Conservation (phyloP, 2,797 vertebrate species). For the Vespertilio murinus region DNA sequence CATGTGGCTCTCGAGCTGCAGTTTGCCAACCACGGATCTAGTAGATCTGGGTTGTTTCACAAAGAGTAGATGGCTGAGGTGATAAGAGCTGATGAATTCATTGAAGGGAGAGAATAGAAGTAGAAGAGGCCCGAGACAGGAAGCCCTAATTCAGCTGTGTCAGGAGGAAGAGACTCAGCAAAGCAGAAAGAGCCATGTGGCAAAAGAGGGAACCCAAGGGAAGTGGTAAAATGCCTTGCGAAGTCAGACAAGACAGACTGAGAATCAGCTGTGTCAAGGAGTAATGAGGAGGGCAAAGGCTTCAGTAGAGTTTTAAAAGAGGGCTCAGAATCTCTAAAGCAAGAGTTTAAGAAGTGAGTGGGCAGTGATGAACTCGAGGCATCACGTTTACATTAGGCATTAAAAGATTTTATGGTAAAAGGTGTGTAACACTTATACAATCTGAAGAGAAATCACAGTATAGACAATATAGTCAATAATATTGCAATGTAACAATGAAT, state of each 20-base stretch:
- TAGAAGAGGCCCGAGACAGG: background rate
- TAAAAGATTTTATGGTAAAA: background rate
- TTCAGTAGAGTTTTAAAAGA: background rate
- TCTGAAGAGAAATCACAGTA: background rate
- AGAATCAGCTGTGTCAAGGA: background rate
- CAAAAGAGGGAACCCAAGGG: background rate
- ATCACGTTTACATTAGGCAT: background rate
- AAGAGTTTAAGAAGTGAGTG: background rate
- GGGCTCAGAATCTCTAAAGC: background rate
- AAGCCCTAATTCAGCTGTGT: background rate
- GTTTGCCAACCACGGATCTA: no score
- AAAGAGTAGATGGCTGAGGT: background rate
- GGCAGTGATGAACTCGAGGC: background rate
- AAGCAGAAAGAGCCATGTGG: background rate
- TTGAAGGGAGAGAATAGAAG: background rate
- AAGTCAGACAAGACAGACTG: background rate
- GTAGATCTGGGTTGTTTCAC: background rate
- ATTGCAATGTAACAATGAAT: no score
- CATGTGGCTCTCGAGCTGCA: no score
- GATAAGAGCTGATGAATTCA: background rate
- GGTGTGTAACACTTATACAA: background rate
- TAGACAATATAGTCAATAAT: background rate
- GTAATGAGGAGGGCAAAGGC: background rate
- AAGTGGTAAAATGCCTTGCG: background rate
- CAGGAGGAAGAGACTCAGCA: background rate